Evolutionary conservation across 2,797 vertebrate species (phyloP).

Genomic region (Rhinogobio ventralis): DNA sequence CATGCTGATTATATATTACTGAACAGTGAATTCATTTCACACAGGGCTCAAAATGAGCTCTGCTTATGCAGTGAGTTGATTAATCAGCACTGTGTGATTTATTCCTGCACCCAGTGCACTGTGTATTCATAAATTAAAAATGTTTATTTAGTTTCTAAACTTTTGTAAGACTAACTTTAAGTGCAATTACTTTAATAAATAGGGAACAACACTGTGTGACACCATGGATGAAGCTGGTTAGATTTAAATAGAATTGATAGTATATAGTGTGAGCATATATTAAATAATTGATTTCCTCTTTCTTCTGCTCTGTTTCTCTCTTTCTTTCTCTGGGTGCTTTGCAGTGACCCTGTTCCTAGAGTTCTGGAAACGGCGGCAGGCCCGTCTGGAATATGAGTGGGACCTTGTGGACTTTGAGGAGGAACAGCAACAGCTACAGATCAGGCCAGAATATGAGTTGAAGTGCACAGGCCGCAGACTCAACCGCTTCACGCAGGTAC

Average conservation of each 20-base stretch:
- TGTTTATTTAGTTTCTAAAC: neutral
- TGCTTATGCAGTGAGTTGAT: conserved; percentile 28
- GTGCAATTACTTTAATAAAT: neutral
- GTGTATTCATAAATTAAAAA: neutral
- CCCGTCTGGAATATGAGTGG: conserved; percentile 83
- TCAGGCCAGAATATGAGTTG: conserved; percentile 81
- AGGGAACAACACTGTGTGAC: neutral
- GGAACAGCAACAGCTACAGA: conserved; percentile 84
- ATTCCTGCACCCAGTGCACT: neutral
- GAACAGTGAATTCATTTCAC: conserved; percentile 4
- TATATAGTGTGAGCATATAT: neutral
- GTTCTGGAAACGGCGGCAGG: conserved; percentile 84
- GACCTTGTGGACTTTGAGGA: conserved; percentile 84
- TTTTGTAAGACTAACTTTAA: neutral
- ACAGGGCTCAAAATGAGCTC: conserved; percentile 9
- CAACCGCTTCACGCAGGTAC: conserved; percentile 81
- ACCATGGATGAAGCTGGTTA: neutral
- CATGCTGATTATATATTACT: neutral
- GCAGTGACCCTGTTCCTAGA: conserved; percentile 84
- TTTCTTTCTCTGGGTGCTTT: neutral
- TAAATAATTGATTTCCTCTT: neutral
- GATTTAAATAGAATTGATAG: neutral
- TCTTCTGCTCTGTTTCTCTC: neutral
- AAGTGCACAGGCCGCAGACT: conserved; percentile 75
- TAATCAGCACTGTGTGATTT: conserved; percentile 17